These are phyloP conservation scores for Drosophila koepferae DNA, from an alignment of 2,888 invertebrate genomes.

Conservation along the genomic window DNA sequence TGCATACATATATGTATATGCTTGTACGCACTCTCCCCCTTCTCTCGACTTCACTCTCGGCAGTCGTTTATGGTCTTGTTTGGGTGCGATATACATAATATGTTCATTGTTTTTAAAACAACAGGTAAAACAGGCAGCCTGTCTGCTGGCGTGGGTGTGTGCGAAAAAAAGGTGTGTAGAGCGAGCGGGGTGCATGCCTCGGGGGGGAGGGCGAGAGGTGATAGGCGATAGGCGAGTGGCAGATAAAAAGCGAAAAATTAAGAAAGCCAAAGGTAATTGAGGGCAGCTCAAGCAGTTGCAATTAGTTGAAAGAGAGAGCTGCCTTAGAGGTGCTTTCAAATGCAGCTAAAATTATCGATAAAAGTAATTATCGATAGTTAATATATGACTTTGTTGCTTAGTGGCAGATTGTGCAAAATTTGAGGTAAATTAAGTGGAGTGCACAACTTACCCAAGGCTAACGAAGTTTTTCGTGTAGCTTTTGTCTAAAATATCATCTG, in stretches of 20 bases:
- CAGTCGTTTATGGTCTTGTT: conserved; percentile 38
- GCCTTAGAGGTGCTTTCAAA: neutral
- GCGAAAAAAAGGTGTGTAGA: neutral
- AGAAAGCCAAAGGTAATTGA: neutral
- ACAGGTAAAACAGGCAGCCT: conserved; percentile 46
- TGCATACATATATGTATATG: conserved; percentile 17
- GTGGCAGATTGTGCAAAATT: no score
- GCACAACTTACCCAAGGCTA: no score
- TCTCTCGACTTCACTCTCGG: neutral
- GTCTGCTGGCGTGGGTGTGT: conserved; percentile 24
- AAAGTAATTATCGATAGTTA: neutral
- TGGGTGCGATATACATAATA: conserved; percentile 55
- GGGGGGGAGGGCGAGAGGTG: neutral
- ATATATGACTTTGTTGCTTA: neutral
- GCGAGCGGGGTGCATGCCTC: neutral
- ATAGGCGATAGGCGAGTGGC: neutral
- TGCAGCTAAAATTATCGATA: neutral
- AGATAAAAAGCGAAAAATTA: conserved; percentile 17
- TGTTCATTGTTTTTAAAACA: conserved; percentile 75
- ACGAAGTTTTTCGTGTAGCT: no score
- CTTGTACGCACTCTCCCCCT: neutral
- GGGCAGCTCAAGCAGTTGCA: conserved; percentile 18
- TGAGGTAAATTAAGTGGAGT: no score
- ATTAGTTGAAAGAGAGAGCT: neutral
- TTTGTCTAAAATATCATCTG: no score